Percentiles rank a stretch among this genome's conserved stretches.
Conservation (phyloP, 1,140 invertebrate species). For the Brachystomella parvula region DNA sequence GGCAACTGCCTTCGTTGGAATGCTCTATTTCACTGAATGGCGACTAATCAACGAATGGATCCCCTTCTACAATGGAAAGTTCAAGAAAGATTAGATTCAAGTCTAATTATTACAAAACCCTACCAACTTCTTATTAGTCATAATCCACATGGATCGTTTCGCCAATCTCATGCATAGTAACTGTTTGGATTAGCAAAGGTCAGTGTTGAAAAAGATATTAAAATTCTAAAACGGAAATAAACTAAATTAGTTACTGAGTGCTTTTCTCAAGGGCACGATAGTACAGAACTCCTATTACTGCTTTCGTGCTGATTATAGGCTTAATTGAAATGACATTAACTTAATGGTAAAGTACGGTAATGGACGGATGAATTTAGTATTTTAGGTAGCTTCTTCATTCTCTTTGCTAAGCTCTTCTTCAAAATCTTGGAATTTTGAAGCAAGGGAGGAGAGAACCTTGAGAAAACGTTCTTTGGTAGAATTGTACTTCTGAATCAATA, state of each 20-base stretch:
- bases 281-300: too few species aligned
- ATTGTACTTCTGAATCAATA: neutral
- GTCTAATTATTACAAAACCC: neutral
- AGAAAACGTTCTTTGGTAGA: neutral
- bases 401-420: neutral
- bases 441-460: neutral
- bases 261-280: too few species aligned
- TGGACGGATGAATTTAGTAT: neutral
- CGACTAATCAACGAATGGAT: constrained; percentile 59
- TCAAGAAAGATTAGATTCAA: constrained; percentile 39
- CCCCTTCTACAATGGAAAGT: constrained; percentile 67
- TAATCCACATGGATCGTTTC: too few species aligned
- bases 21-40: constrained; percentile 70
- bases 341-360: neutral
- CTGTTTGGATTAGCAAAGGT: too few species aligned
- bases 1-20: constrained; percentile 47
- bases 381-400: neutral
- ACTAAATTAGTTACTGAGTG: too few species aligned
- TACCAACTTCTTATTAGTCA: neutral
- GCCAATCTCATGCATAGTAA: too few species aligned
- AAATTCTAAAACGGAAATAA: too few species aligned
- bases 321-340: neutral
- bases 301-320: too few species aligned
- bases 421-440: too few species aligned
- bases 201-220: neutral